Evolutionary conservation across 2,888 invertebrate genomes (phyloP).

Genomic region (Elmis aenea): DNA sequence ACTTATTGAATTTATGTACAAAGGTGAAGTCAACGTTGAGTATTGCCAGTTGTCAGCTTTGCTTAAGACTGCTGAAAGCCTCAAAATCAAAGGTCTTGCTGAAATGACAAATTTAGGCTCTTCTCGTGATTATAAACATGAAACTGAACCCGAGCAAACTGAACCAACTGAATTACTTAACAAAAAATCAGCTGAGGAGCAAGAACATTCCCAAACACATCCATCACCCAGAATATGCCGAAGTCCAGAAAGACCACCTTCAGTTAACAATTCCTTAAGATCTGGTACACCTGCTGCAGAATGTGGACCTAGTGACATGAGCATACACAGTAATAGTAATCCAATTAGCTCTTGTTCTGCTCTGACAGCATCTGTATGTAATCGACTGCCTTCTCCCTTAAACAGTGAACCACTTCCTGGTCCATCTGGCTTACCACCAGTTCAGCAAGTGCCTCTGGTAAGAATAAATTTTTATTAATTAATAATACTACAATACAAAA

Average conservation of each 20-base stretch:
- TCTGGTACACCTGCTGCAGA: slow-evolving; percentile 33
- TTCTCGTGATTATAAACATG: slow-evolving; percentile 41
- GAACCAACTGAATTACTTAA: slow-evolving; percentile 45
- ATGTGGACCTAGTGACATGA: slow-evolving; percentile 55
- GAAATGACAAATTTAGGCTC: slow-evolving; percentile 83
- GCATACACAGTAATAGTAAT: slow-evolving; percentile 49
- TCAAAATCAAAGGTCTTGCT: slow-evolving; percentile 88
- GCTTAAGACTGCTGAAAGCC: slow-evolving; percentile 87
- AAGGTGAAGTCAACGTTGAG: slow-evolving; percentile 92
- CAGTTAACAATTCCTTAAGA: slow-evolving; percentile 29
- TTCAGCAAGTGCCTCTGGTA: slow-evolving; percentile 86
- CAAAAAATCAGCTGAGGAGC: slow-evolving; percentile 28
- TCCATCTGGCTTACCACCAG: slow-evolving; percentile 79
- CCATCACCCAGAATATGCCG: slow-evolving; percentile 28
- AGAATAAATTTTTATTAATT: slow-evolving; percentile 37
- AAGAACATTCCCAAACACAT: slow-evolving; percentile 18
- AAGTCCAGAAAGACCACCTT: slow-evolving; percentile 32
- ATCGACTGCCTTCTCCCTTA: slow-evolving; percentile 61
- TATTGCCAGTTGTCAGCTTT: slow-evolving; percentile 88
- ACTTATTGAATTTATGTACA: slow-evolving; percentile 94
- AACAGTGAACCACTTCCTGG: slow-evolving; percentile 68
- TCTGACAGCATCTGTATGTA: slow-evolving; percentile 50
- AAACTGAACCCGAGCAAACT: slow-evolving; percentile 41
- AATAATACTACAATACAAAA: neutral
- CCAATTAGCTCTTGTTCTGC: slow-evolving; percentile 47